These are phyloP conservation scores for Ptychoptera contaminata DNA, from an alignment of 2,888 invertebrate genomes.

Conservation along the genomic window DNA sequence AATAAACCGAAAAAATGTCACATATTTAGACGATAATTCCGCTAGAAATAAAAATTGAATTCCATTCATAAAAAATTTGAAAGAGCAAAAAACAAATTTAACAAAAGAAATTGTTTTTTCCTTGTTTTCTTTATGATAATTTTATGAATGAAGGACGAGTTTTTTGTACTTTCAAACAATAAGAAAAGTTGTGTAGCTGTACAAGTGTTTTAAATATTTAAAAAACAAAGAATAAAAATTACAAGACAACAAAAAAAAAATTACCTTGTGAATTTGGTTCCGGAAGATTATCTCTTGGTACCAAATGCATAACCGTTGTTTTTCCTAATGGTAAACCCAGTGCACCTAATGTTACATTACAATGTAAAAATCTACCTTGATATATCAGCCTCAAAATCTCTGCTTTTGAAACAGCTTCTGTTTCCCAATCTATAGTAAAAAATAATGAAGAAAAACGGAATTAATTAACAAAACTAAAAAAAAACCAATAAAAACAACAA, in stretches of 20 bases:
- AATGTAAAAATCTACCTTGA: constrained; percentile 98
- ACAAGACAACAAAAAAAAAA: constrained; percentile 2
- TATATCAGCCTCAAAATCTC: constrained; percentile 98
- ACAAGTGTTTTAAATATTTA: no score
- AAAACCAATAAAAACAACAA: background rate
- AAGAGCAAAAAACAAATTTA: no score
- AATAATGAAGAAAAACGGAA: constrained; percentile 1
- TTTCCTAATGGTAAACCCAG: constrained; percentile 92
- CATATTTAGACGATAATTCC: no score
- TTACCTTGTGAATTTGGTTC: constrained; percentile 96
- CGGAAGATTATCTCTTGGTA: constrained; percentile 96
- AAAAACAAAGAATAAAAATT: no score
- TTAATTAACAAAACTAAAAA: background rate
- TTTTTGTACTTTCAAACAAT: no score
- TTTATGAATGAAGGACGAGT: no score
- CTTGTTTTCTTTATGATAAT: no score
- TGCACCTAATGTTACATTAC: constrained; percentile 96
- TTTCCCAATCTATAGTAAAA: constrained; percentile 76
- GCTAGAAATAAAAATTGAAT: no score
- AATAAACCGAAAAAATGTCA: no score
- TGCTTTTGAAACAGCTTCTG: constrained; percentile 88
- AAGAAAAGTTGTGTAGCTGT: no score
- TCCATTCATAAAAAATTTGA: no score
- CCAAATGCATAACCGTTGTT: constrained; percentile 99
- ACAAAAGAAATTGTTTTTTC: no score